These are phyloP conservation scores for Trachythela sp. DNA, from an alignment of 64 coral and sea anemone genomes.

Conservation along the genomic window DNA sequence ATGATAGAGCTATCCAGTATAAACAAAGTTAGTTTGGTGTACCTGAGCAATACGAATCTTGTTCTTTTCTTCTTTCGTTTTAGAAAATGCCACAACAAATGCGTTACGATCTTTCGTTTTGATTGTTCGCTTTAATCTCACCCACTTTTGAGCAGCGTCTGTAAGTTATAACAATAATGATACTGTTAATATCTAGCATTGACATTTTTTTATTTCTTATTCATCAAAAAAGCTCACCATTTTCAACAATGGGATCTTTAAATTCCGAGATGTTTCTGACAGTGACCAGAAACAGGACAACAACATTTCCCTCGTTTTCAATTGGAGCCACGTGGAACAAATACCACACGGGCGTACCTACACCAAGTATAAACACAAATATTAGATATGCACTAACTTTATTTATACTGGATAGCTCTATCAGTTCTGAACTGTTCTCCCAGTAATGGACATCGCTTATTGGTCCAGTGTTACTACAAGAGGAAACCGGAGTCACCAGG, in stretches of 20 bases:
- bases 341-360: constrained; percentile 72
- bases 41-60: constrained; percentile 20
- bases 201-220: no score
- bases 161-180: background rate
- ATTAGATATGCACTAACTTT: background rate
- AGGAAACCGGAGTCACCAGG: no score
- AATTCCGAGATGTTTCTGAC: constrained; percentile 88
- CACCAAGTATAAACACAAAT: background rate
- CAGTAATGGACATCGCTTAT: no score
- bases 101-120: background rate
- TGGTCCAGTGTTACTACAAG: no score
- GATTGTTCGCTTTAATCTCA: background rate
- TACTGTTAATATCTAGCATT: no score
- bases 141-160: background rate
- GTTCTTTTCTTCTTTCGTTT: constrained; percentile 8
- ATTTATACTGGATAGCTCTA: no score
- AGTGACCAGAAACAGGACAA: constrained; percentile 77
- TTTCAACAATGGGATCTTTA: constrained; percentile 79
- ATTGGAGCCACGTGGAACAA: constrained; percentile 84
- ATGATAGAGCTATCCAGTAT: no score
- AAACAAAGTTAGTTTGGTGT: no score
- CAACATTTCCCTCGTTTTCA: constrained; percentile 81
- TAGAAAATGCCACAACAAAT: constrained; percentile 12
- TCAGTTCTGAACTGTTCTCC: no score
- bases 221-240: constrained; percentile 30